phyloP scores from a whole-genome alignment of 2,797 vertebrate species.

The Oreonectes daqikongensis region DNA sequence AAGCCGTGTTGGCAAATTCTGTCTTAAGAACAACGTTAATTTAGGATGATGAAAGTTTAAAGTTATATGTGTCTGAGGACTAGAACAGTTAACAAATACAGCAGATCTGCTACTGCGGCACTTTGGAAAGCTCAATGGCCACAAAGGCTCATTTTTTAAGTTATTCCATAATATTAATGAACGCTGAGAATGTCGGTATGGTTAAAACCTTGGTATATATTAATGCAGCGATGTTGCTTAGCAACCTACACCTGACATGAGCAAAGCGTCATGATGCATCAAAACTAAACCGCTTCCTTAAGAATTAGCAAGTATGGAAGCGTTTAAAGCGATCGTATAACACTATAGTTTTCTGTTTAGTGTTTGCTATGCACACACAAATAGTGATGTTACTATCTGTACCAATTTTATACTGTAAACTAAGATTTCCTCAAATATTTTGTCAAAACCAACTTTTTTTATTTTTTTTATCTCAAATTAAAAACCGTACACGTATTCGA shows the following conservation, averaged over 20 bases:
- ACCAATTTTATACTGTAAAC: no score
- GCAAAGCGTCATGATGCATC: background rate
- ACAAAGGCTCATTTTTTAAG: background rate
- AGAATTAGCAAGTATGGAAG: no score
- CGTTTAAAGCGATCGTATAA: no score
- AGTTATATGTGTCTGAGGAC: background rate
- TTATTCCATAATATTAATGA: background rate
- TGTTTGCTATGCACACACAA: no score
- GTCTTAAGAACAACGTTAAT: conserved; percentile 19
- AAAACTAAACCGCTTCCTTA: no score
- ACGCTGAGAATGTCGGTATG: no score
- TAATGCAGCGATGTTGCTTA: background rate
- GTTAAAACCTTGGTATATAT: no score
- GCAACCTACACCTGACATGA: background rate
- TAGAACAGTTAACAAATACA: background rate
- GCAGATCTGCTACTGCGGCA: background rate
- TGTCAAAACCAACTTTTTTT: no score
- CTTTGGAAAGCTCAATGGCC: conserved; percentile 1
- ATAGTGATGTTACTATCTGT: no score
- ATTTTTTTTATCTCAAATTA: no score
- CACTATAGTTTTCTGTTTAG: background rate
- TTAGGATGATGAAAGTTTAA: conserved; percentile 9
- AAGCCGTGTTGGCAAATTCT: conserved; percentile 4
- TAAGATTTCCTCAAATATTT: no score
- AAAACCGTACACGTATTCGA: no score